Percentiles rank a stretch among this genome's conserved stretches.
These are phyloP conservation scores for Hippocampus zosterae DNA, from an alignment of 2,113 vertebrate genomes.

Conservation along the genomic window DNA sequence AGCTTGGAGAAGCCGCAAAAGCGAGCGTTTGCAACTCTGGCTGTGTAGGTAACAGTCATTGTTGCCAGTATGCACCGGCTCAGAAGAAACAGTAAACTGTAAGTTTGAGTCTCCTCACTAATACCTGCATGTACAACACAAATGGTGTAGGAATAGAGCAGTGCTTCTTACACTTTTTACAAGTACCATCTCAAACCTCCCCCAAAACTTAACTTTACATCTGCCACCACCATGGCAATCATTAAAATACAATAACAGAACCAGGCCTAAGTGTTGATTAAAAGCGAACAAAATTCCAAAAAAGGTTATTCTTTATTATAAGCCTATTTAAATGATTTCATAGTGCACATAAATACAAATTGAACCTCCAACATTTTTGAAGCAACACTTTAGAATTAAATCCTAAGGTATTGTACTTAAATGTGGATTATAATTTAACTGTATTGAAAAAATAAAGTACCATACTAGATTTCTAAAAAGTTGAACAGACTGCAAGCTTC, in stretches of 20 bases:
- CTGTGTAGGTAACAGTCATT: slow-evolving; percentile 93
- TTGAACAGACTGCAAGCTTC: too few species aligned
- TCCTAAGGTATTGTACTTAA: too few species aligned
- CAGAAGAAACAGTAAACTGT: background rate
- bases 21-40: slow-evolving; percentile 85
- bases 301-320: background rate
- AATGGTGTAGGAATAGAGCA: background rate
- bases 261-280: background rate
- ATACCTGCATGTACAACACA: background rate
- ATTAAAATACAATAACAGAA: background rate
- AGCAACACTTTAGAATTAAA: too few species aligned
- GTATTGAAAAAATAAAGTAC: too few species aligned
- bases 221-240: background rate
- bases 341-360: too few species aligned
- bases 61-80: slow-evolving; percentile 11
- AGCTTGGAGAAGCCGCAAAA: slow-evolving; percentile 90
- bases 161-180: background rate
- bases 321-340: background rate
- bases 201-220: background rate
- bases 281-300: background rate
- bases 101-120: background rate
- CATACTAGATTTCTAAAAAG: too few species aligned
- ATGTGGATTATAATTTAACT: too few species aligned
- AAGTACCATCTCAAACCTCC: background rate
- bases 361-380: too few species aligned